Evolutionary conservation across 1,140 invertebrate species (phyloP), one percentile per base, ranked within the genome.

Genomic region (Drosophila rufa): DNA sequence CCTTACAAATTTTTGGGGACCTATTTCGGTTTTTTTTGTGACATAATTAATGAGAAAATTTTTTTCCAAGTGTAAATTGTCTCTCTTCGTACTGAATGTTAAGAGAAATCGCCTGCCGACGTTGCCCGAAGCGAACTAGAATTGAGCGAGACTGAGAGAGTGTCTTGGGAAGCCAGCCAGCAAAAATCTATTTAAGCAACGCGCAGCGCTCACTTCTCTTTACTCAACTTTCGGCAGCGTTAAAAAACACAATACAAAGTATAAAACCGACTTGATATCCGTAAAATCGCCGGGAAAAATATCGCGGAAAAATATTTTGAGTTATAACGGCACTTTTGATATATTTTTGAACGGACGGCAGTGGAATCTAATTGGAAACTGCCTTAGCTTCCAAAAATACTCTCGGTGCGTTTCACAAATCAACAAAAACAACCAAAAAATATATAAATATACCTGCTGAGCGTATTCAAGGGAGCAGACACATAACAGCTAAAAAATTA

Each of bases 211-310:
- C 57, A 4, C 27, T 45, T 45, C 7, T 43, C 25, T 62, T 66
- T 57, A 66, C 11, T 62, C 57, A 30, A 25, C 14, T 33, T 66
- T 66, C 58, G 62, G 57, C 57, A 66, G 62, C 57, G 40, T 30
- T 62, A 43, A 66, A n/a, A 42, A 45, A 45, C 42, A 25, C 38
- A 61, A 14, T 6, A 5, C 4, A 43, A 62, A 9, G 22, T 27
- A 43, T 27, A 25, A 61, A 36, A 45, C 30, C 62, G 9, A 36
- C 38, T 15, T 0, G 27, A 62, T 45, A 66, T 62, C 40, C 62
- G 57, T 22, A 19, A 25, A 62, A 62, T 66, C 62, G 62, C 62
- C 62, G 62, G 62, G 62, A 62, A 62, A 60, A 66, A 62, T 62
- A 62, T 36, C 27, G 30, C 62, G 40, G 43, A 36, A 33, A 11